Evolutionary conservation across 2,797 vertebrate species (phyloP).

Genomic region (Rousettus madagascariensis): DNA sequence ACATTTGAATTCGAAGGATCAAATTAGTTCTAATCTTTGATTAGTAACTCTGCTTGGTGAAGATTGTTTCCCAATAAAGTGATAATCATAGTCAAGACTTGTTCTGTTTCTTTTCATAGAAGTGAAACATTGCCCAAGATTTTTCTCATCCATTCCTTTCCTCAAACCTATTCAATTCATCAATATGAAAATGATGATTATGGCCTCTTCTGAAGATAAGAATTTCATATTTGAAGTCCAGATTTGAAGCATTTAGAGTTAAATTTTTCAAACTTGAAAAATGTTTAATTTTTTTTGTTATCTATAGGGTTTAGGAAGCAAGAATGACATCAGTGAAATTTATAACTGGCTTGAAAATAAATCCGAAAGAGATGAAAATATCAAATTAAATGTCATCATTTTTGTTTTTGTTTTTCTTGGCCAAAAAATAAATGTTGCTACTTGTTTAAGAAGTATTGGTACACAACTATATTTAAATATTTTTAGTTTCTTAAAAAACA

Average conservation of each 20-base stretch:
- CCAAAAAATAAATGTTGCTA: neutral
- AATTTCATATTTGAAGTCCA: neutral
- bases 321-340: neutral
- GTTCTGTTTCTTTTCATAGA: neutral
- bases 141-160: conserved; percentile 18
- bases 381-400: neutral
- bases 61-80: neutral
- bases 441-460: neutral
- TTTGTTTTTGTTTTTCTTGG: neutral
- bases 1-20: neutral
- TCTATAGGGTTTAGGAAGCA: neutral
- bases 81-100: neutral
- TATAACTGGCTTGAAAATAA: conserved; percentile 20
- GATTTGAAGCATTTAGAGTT: neutral
- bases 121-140: neutral
- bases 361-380: neutral
- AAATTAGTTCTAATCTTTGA: too few relatives aligned
- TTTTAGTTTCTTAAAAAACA: neutral
- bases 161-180: neutral
- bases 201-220: neutral
- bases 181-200: neutral
- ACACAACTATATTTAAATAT: neutral
- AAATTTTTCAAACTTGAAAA: conserved; percentile 9
- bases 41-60: neutral
- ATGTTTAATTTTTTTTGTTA: neutral